A percentile compares a stretch with the other conserved stretches of the same genome.
Evolutionary conservation across 2,113 vertebrate genomes (phyloP).

Genomic region (Penelope pileata): DNA sequence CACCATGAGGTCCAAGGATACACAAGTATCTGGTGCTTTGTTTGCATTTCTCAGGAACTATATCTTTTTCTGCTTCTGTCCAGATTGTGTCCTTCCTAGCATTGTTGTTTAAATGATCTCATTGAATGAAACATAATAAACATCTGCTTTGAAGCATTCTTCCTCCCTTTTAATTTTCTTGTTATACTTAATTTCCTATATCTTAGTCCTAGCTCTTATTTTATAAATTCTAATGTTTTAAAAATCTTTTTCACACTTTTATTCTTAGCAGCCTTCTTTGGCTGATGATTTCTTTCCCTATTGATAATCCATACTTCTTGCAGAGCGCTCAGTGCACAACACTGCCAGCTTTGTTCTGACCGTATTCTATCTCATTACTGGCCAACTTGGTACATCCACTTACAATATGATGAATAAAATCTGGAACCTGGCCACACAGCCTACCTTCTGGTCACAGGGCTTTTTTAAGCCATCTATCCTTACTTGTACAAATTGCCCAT

Average conservation of each 20-base stretch:
- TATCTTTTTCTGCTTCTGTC: background rate
- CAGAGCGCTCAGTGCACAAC: background rate
- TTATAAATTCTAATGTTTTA: background rate
- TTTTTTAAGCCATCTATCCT: constrained; percentile 18
- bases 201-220: background rate
- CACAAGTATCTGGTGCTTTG: background rate
- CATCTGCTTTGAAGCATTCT: background rate
- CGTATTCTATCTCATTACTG: background rate
- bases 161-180: background rate
- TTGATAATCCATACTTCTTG: background rate
- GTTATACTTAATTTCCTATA: background rate
- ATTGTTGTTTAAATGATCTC: background rate
- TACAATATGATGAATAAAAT: constrained; percentile 25
- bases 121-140: background rate
- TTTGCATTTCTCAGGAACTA: background rate
- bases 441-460: background rate
- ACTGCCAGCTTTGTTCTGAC: background rate
- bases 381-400: constrained; percentile 1
- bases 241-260: background rate
- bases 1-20: background rate
- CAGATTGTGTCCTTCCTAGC: background rate
- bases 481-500: background rate
- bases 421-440: constrained; percentile 18
- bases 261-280: background rate
- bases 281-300: background rate